These are phyloP conservation scores for Aegotheles bennettii DNA, from an alignment of 2,113 vertebrate genomes.

Conservation along the genomic window DNA sequence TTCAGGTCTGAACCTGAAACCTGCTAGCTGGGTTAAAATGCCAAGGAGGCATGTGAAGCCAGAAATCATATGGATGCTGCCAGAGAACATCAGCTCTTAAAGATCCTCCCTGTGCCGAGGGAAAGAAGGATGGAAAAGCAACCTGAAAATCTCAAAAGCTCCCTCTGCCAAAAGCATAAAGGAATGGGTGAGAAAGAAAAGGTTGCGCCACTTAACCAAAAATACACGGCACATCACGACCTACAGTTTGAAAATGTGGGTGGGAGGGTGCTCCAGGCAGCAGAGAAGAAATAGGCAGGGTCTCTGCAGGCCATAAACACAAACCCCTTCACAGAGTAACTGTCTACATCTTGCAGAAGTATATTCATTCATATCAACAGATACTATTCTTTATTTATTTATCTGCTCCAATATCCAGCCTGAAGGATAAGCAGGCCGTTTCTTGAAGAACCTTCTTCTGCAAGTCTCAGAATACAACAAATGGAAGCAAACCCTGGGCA, in stretches of 20 bases:
- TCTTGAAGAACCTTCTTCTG: not conserved
- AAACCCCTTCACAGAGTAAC: not conserved
- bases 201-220: not conserved
- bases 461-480: not conserved
- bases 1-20: not conserved
- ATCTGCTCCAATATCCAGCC: not conserved
- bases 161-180: not conserved
- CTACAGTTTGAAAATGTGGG: not conserved
- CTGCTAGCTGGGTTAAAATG: not conserved
- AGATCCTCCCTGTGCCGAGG: not conserved
- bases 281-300: not conserved
- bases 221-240: not conserved
- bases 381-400: not conserved
- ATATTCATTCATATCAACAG: not conserved
- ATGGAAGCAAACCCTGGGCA: not conserved
- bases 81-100: not conserved
- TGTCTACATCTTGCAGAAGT: not conserved
- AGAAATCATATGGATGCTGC: not conserved
- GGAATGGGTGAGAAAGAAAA: not conserved
- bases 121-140: not conserved
- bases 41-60: not conserved
- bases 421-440: not conserved
- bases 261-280: not conserved
- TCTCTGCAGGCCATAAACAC: not conserved
- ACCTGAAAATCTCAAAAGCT: not conserved